Conservation (phyloP, 2,888 invertebrate species). For the Dynastes grantii region DNA sequence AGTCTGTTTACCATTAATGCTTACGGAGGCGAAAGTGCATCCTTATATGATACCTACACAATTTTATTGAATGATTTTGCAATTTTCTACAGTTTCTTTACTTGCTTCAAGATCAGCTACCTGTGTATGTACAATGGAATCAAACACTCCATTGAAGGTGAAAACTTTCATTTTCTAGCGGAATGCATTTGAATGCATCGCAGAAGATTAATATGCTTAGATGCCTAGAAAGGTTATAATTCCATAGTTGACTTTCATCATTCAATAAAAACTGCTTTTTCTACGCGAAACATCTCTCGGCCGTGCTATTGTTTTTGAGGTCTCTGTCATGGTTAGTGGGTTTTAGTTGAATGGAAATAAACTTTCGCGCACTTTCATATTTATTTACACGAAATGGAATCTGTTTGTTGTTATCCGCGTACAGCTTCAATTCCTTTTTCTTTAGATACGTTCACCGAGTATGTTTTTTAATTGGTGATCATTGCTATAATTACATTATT, state of each 20-base stretch:
- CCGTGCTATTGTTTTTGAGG: slow-evolving; percentile 25
- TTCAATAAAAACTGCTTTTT: slow-evolving; percentile 25
- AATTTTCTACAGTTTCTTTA: not conserved
- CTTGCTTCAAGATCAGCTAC: not conserved
- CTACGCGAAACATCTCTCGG: slow-evolving; percentile 24
- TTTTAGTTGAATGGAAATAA: slow-evolving; percentile 33
- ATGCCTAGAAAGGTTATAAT: slow-evolving; percentile 27
- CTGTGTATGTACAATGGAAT: not conserved
- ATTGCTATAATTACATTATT: no score
- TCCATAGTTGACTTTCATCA: slow-evolving; percentile 20
- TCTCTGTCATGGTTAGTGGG: slow-evolving; percentile 39
- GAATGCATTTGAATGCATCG: slow-evolving; percentile 1
- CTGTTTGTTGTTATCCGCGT: not conserved
- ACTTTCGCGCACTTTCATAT: slow-evolving; percentile 24
- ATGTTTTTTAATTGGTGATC: no score
- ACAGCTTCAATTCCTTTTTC: not conserved
- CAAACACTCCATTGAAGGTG: no score
- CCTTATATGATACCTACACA: no score
- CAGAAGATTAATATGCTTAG: slow-evolving; percentile 6
- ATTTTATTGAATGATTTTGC: no score
- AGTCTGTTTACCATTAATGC: no score
- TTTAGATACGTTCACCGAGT: not conserved
- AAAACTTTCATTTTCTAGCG: not conserved
- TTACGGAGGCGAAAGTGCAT: no score
- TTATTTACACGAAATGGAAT: slow-evolving; percentile 2